phyloP scores from a whole-genome alignment of 1,140 invertebrate species.

The Mya arenaria region DNA sequence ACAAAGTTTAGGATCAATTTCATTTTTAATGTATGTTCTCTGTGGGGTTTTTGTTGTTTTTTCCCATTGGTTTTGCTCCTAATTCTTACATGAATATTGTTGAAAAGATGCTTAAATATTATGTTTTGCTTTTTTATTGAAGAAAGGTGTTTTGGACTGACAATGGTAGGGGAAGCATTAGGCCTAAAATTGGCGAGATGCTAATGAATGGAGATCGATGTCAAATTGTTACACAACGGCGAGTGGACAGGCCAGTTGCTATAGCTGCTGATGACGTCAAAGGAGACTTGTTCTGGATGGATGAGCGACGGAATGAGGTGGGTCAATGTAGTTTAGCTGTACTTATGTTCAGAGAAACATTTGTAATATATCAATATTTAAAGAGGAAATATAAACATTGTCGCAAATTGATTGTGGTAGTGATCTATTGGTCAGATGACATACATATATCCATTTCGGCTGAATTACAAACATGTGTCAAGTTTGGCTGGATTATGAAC shows the following conservation, averaged over 20 bases:
- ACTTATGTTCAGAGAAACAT: neutral
- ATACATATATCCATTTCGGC: neutral
- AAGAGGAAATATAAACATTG: neutral
- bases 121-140: slow-evolving; percentile 39
- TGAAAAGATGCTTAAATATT: too few species aligned
- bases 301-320: slow-evolving; percentile 72
- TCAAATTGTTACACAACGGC: slow-evolving; percentile 84
- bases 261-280: slow-evolving; percentile 68
- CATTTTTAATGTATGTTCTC: neutral
- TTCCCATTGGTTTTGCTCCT: neutral
- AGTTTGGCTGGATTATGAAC: neutral
- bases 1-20: neutral
- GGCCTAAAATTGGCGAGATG: slow-evolving; percentile 94
- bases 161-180: slow-evolving; percentile 94
- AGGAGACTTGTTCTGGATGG: slow-evolving; percentile 76
- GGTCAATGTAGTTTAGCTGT: slow-evolving; percentile 9
- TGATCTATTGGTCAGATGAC: neutral
- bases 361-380: neutral
- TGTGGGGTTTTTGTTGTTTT: neutral
- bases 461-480: neutral
- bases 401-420: neutral
- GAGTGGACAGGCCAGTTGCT: slow-evolving; percentile 72
- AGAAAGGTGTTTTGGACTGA: slow-evolving; percentile 97
- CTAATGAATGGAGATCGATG: slow-evolving; percentile 96
- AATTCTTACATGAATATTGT: neutral